Percentiles rank a stretch among this genome's conserved stretches.
Evolutionary conservation across 2,797 vertebrate genomes (phyloP).

Genomic region (Salarias fasciatus): DNA sequence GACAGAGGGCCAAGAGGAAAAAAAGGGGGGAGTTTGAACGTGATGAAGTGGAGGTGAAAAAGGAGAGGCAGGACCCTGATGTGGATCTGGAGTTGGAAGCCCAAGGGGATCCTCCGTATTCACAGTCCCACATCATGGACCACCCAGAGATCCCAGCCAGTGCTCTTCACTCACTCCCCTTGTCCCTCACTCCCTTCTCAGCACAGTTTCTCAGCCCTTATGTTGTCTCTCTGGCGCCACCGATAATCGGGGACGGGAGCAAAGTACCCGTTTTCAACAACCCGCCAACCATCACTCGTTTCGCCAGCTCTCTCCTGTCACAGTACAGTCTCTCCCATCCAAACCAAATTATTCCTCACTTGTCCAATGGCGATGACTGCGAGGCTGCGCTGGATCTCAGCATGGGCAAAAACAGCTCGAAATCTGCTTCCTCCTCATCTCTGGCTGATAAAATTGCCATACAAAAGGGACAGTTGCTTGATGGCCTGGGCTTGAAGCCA

Average conservation of each 20-base stretch:
- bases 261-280: conserved; percentile 78
- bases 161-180: conserved; percentile 79
- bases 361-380: conserved; percentile 81
- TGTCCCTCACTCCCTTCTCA: conserved; percentile 81
- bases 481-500: conserved; percentile 83
- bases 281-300: conserved; percentile 73
- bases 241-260: conserved; percentile 72
- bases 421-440: conserved; percentile 63
- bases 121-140: conserved; percentile 64
- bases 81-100: conserved; percentile 84
- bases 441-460: conserved; percentile 73
- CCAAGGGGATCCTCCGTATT: conserved; percentile 82
- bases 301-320: conserved; percentile 73
- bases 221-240: conserved; percentile 79
- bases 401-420: conserved; percentile 81
- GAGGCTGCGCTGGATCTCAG: conserved; percentile 86
- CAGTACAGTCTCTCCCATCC: conserved; percentile 71
- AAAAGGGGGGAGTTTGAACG: conserved; percentile 74
- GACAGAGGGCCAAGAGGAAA: conserved; percentile 71
- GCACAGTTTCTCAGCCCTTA: conserved; percentile 83
- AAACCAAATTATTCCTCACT: conserved; percentile 70
- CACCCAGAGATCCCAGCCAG: conserved; percentile 66
- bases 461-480: conserved; percentile 82
- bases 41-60: conserved; percentile 79
- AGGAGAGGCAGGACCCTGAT: conserved; percentile 80